Base-by-base conservation (phyloP, 1,140 invertebrate species). In the Anthonomus grandis region DNA sequence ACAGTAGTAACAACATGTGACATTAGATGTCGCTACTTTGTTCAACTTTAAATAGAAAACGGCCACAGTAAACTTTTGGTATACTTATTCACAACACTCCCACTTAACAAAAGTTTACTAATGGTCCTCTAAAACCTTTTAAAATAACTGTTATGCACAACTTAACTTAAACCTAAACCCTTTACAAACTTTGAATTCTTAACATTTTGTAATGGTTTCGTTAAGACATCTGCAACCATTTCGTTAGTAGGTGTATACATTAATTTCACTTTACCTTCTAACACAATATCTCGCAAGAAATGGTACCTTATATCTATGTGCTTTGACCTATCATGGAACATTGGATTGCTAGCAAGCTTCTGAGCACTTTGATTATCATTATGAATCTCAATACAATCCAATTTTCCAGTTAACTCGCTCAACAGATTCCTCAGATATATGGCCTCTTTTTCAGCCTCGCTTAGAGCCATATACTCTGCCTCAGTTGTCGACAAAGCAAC, bases 251-350 rank as follows among this genome's bases (percentile, higher is more conserved):
- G 47, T 34, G 59, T 13, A 57, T 70, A 68, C 24, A 49, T 34
- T 31, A 72, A 12, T 53, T 42, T 18, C 4, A 71, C 41, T 51
- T 9, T 15, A 6, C 51, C 39, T 18, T 50, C 13, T 37, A 6
- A 17, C 9, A 63, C 34, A 17, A 15, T 15, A 17, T 69, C 50
- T 12, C 69, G 21, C 2, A 71, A 61, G 46, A 69, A 74, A 64
- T 75, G 70, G 49, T 72, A 63, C 6, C 62, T 55, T 6, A 74
- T 64, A 51, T 75, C 70, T 19, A 77, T 76, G 47, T 76, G 75
- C 47, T 78, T 77, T 0, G 69, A 70, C 23, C 70, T 58, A 21
- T 57, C 44, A 44, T 74, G 67, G 31, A 60, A 66, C 18, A 73
- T 65, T 6, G 68, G 68, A 63, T 76, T 77, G 12, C n/a, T 2